These are phyloP conservation scores for Virgularia gustaviana DNA, from an alignment of 92 coral and sea anemone genomes.

Conservation along the genomic window DNA sequence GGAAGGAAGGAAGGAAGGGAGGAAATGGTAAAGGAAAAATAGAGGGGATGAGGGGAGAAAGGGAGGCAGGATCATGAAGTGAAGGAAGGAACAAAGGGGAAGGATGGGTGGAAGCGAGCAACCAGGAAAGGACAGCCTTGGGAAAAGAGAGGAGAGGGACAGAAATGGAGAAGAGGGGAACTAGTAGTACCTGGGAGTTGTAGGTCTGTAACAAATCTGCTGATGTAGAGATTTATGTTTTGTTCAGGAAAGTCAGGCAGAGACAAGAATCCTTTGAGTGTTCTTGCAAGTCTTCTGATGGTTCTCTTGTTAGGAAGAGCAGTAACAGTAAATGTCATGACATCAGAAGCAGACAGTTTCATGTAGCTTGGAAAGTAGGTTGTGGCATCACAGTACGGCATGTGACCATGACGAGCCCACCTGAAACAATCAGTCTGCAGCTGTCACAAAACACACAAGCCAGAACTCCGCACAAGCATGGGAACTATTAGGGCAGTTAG, in stretches of 20 bases:
- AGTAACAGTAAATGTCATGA: background rate
- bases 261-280: constrained; percentile 31
- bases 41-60: background rate
- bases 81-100: background rate
- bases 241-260: constrained; percentile 59
- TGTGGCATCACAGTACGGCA: constrained; percentile 65
- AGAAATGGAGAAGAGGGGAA: background rate
- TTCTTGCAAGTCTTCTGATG: constrained; percentile 6
- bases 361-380: constrained; percentile 75
- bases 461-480: background rate
- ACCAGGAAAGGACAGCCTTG: background rate
- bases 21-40: background rate
- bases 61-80: background rate
- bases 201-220: constrained; percentile 79
- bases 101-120: background rate
- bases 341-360: constrained; percentile 67
- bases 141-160: background rate
- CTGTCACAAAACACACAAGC: too few species aligned
- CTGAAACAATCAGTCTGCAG: too few species aligned
- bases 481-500: background rate
- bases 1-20: background rate
- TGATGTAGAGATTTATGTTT: constrained; percentile 54
- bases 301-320: constrained; percentile 23
- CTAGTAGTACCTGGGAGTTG: constrained; percentile 68
- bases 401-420: constrained; percentile 77